These are phyloP conservation scores for Teleopsis dalmanni DNA, from an alignment of 1,140 invertebrate genomes.

Conservation along the genomic window DNA sequence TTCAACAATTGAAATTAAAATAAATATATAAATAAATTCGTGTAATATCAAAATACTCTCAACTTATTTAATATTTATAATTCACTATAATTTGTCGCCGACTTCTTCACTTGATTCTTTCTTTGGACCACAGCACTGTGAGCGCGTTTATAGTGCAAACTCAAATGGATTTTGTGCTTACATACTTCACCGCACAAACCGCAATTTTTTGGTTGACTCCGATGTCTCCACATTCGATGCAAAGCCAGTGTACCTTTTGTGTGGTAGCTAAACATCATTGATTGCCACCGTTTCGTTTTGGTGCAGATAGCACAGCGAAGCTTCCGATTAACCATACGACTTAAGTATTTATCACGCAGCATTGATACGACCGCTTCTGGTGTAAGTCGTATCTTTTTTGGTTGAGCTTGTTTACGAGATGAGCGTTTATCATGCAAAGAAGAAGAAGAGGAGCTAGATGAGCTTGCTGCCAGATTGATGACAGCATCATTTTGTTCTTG, in stretches of 20 bases:
- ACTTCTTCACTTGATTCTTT: constrained; percentile 13
- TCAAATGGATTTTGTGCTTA: constrained; percentile 22
- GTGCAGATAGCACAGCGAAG: constrained; percentile 25
- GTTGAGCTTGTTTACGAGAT: constrained; percentile 43
- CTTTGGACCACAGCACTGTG: not conserved
- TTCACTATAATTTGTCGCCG: too few relatives aligned
- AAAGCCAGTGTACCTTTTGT: constrained; percentile 44
- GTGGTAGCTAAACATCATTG: constrained; percentile 43
- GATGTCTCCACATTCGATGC: constrained; percentile 47
- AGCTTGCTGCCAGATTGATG: not conserved
- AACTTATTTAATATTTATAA: too few relatives aligned
- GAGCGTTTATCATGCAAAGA: constrained; percentile 18
- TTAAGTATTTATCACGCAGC: constrained; percentile 39
- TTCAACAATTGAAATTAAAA: too few relatives aligned
- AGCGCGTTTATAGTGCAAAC: constrained; percentile 14
- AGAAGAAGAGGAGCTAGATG: too few relatives aligned
- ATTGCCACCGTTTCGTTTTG: constrained; percentile 9
- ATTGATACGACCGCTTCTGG: constrained; percentile 30
- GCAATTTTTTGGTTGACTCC: constrained; percentile 10
- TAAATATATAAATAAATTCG: too few relatives aligned
- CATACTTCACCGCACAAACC: constrained; percentile 21
- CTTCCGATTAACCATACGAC: constrained; percentile 30
- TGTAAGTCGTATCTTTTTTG: constrained; percentile 39
- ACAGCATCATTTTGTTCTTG: not conserved
- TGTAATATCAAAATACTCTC: too few relatives aligned